Evolutionary conservation across 2,888 invertebrate genomes (phyloP).

Genomic region (Oligia fasciuncula): DNA sequence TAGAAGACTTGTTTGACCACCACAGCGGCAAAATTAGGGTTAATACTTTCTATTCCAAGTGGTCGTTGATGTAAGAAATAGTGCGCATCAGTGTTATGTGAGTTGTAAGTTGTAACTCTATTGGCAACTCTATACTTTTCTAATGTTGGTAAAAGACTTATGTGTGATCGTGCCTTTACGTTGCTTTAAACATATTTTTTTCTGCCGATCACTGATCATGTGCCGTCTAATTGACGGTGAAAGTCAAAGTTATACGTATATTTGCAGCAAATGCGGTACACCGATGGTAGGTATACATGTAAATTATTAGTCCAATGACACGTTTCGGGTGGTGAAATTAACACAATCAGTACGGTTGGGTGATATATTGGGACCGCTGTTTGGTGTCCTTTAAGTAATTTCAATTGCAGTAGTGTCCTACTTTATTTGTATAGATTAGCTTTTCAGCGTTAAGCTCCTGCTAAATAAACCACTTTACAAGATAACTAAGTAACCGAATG

Average conservation of each 20-base stretch:
- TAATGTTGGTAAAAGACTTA: background rate
- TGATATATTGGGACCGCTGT: background rate
- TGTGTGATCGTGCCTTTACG: background rate
- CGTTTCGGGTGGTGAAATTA: background rate
- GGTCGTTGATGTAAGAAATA: constrained; percentile 17
- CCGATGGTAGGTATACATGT: background rate
- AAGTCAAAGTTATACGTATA: background rate
- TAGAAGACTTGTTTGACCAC: constrained; percentile 55
- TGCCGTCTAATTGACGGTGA: background rate
- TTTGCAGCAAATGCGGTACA: background rate
- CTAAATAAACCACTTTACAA: too few species aligned
- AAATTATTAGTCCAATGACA: background rate
- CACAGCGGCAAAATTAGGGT: constrained; percentile 23
- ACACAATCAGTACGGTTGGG: too few species aligned
- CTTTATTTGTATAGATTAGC: background rate
- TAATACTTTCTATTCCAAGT: constrained; percentile 16
- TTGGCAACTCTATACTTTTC: background rate
- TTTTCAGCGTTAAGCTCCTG: too few species aligned
- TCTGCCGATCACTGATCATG: too few species aligned
- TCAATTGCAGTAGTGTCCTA: background rate
- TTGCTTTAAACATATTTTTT: too few species aligned
- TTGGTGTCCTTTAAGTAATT: background rate
- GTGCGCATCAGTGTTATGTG: background rate
- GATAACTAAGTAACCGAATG: too few species aligned
- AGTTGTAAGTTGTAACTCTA: background rate